Percentiles rank a stretch among this genome's conserved stretches.
Conservation (phyloP, 2,888 invertebrate genomes). For the Hybos culiciformis region DNA sequence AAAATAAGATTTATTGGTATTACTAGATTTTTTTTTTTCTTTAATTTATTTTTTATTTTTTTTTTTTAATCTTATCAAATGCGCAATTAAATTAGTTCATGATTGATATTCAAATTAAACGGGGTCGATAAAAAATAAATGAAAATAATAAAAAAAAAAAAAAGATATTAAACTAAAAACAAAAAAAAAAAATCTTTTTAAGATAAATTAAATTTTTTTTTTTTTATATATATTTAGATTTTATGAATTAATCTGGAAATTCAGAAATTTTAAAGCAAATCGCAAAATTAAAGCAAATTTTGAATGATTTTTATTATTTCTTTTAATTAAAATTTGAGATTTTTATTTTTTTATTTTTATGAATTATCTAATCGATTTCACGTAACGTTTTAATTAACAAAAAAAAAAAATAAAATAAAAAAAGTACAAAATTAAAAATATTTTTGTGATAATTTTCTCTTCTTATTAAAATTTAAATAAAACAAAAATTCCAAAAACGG, state of each 20-base stretch:
- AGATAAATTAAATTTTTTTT: no score
- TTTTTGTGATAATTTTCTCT: not conserved
- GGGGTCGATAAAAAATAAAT: slow-evolving; percentile 8
- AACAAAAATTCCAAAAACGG: slow-evolving; percentile 17
- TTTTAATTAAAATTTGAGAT: no score
- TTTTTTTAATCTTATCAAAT: slow-evolving; percentile 10
- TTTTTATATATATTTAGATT: not conserved
- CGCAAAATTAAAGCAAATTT: no score
- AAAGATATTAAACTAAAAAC: not conserved
- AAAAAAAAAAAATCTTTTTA: no score
- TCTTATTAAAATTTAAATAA: slow-evolving; percentile 7
- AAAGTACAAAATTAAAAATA: not conserved
- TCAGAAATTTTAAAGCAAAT: no score
- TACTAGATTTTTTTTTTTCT: not conserved
- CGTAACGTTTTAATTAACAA: no score
- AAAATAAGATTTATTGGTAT: no score
- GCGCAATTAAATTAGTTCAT: slow-evolving; percentile 19
- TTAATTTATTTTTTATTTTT: not conserved
- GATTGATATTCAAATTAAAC: slow-evolving; percentile 17
- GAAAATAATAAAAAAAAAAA: not conserved
- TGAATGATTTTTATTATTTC: no score
- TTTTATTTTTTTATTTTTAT: no score
- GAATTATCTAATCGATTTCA: no score
- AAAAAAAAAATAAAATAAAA: not conserved
- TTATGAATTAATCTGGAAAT: not conserved